These are phyloP conservation scores for Macrotus californicus DNA, from an alignment of 2,113 vertebrate genomes.

Conservation along the genomic window DNA sequence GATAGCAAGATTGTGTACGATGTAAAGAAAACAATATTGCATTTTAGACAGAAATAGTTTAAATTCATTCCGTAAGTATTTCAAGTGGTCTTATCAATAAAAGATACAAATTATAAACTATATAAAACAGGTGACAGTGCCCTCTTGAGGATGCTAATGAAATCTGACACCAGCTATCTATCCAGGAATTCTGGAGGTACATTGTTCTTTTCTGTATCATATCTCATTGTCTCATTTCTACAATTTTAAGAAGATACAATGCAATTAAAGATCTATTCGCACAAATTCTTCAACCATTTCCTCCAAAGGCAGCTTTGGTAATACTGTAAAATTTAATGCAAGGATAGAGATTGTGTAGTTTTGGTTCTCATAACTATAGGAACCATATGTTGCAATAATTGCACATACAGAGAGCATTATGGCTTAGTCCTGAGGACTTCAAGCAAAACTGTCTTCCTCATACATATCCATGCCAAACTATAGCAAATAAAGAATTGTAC, in stretches of 20 bases:
- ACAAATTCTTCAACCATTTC: neutral
- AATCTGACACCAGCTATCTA: conserved; percentile 47
- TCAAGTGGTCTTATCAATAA: conserved; percentile 10
- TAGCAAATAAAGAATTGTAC: neutral
- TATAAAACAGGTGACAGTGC: conserved; percentile 69
- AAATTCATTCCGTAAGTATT: neutral
- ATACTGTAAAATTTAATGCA: neutral
- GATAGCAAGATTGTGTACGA: neutral
- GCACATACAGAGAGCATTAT: neutral
- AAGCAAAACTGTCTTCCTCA: neutral
- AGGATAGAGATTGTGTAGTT: neutral
- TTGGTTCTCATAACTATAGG: neutral
- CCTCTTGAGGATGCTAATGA: conserved; percentile 68
- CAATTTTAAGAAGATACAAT: neutral
- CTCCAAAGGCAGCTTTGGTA: neutral
- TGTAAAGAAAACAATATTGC: neutral
- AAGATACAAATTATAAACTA: conserved; percentile 23
- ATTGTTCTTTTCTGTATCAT: neutral
- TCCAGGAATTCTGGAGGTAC: neutral
- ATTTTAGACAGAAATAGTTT: conserved; percentile 3
- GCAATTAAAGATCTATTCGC: neutral
- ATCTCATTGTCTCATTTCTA: neutral
- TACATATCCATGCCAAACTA: neutral
- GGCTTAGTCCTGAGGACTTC: neutral
- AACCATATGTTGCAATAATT: neutral